Evolutionary conservation across 2,113 vertebrate genomes (phyloP).

Genomic region (pig (Sus scrofa)): T2T-Sscrofa CM001155.3:4098501-4099000

Average conservation of each 20-base stretch:
- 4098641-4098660: not conserved
- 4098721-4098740: not conserved
- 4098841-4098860: too few species aligned
- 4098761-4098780: too few species aligned
- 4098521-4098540: too few species aligned
- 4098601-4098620: rapidly evolving
- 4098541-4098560: not conserved
- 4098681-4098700: rapidly evolving
- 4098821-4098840: not conserved
- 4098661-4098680: not conserved
- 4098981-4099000: too few species aligned
- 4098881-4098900: too few species aligned
- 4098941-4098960: too few species aligned
- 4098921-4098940: too few species aligned
- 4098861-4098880: too few species aligned
- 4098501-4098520: too few species aligned
- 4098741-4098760: not conserved
- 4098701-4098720: not conserved
- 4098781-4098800: not conserved
- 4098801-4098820: not conserved
- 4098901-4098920: too few species aligned
- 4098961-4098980: too few species aligned
- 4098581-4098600: not conserved
- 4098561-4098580: not conserved
- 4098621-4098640: too few species aligned